Conservation (phyloP, 2,113 vertebrate species). For the Centropus bengalensis region DNA sequence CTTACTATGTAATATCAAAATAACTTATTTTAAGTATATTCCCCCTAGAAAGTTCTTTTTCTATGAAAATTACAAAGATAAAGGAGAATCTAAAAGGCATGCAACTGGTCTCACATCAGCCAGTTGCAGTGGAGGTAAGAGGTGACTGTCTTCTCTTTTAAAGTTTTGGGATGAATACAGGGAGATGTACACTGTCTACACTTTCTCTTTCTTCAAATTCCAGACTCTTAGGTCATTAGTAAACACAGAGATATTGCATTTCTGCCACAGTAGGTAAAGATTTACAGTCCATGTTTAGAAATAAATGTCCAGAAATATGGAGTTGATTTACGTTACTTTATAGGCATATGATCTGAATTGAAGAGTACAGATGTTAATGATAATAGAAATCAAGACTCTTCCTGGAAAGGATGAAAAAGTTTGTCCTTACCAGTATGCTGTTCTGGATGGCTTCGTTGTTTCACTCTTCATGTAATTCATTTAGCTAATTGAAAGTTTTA, state of each 20-base stretch:
- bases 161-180: not conserved
- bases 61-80: not conserved
- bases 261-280: not conserved
- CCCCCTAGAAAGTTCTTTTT: not conserved
- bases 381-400: conserved; percentile 44
- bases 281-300: not conserved
- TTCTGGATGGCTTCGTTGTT: not conserved
- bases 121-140: not conserved
- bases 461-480: not conserved
- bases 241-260: conserved; percentile 11
- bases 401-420: conserved; percentile 27
- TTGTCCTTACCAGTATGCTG: not conserved
- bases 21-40: not conserved
- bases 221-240: conserved; percentile 30
- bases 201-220: not conserved
- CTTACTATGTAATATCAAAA: not conserved
- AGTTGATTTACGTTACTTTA: conserved; percentile 55
- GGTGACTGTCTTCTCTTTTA: not conserved
- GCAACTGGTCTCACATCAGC: not conserved
- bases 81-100: not conserved
- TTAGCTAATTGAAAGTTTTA: not conserved
- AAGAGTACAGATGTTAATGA: conserved; percentile 35
- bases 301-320: conserved; percentile 1
- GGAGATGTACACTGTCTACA: not conserved
- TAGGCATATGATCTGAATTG: not conserved